Conservation (phyloP, 2,113 vertebrate genomes). For the Cololabis saira region DNA sequence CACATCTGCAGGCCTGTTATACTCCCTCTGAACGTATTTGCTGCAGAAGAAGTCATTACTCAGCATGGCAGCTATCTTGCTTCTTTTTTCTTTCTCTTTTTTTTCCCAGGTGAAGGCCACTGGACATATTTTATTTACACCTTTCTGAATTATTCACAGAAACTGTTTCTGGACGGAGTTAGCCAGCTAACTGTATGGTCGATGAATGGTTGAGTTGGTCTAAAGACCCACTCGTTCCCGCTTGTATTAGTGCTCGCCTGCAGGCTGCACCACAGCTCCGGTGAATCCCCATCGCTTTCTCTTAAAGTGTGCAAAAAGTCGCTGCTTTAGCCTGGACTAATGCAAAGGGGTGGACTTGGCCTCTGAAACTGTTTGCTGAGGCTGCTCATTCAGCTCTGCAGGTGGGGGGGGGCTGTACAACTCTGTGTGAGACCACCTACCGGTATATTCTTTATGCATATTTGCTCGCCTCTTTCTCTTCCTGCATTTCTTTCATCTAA, state of each 20-base stretch:
- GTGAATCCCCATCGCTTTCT: constrained; percentile 33
- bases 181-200: constrained; percentile 50
- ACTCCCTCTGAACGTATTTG: constrained; percentile 34
- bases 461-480: neutral
- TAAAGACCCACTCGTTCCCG: constrained; percentile 43
- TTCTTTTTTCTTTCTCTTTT: constrained; percentile 24
- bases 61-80: constrained; percentile 64
- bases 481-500: constrained; percentile 30
- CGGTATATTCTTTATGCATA: too few species aligned
- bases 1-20: constrained; percentile 44
- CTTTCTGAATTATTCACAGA: constrained; percentile 77
- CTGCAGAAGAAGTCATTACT: constrained; percentile 66
- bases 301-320: constrained; percentile 18
- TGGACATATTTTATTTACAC: constrained; percentile 82
- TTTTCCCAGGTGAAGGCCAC: constrained; percentile 60
- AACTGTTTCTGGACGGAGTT: constrained; percentile 64
- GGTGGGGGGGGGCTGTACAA: too few species aligned
- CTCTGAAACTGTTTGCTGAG: constrained; percentile 15
- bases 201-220: constrained; percentile 58
- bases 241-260: constrained; percentile 32
- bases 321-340: constrained; percentile 1
- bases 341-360: neutral
- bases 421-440: too few species aligned
- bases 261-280: constrained; percentile 14
- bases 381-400: neutral